Evolutionary conservation across 2,797 vertebrate species (phyloP).

Genomic region (Gouania willdenowi): DNA sequence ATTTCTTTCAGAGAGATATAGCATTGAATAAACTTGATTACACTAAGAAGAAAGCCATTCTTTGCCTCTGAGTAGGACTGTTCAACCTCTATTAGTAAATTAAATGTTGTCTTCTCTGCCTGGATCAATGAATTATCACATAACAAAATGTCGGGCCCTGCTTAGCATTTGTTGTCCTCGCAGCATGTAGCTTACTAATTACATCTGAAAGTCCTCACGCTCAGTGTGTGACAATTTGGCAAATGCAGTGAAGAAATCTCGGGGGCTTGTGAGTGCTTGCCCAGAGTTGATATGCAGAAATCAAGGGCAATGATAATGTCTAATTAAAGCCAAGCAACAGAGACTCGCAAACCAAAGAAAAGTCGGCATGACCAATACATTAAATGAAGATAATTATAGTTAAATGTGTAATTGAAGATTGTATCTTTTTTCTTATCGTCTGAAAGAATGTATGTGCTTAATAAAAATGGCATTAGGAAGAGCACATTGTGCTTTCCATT

Average conservation of each 20-base stretch:
- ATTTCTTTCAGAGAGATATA: too few relatives aligned
- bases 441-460: slow-evolving; percentile 10
- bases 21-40: too few relatives aligned
- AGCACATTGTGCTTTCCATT: slow-evolving; percentile 15
- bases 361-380: background rate
- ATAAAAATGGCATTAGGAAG: slow-evolving; percentile 21
- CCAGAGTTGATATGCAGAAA: slow-evolving; percentile 14
- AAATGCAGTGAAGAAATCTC: slow-evolving; percentile 29
- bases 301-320: slow-evolving; percentile 8
- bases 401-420: slow-evolving; percentile 2
- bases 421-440: background rate
- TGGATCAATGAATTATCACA: slow-evolving; percentile 62
- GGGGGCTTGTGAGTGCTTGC: slow-evolving; percentile 16
- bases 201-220: slow-evolving; percentile 40
- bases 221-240: slow-evolving; percentile 28
- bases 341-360: background rate
- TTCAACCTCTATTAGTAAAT: slow-evolving; percentile 61
- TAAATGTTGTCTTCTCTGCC: slow-evolving; percentile 56
- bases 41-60: slow-evolving; percentile 6
- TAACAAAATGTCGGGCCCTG: slow-evolving; percentile 58
- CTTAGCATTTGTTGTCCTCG: slow-evolving; percentile 52
- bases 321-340: slow-evolving; percentile 15
- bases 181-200: slow-evolving; percentile 54
- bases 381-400: slow-evolving; percentile 17
- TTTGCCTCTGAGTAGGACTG: slow-evolving; percentile 25